Base-by-base conservation (phyloP, 2,888 invertebrate species). In the Dryobotodes eremita region DNA sequence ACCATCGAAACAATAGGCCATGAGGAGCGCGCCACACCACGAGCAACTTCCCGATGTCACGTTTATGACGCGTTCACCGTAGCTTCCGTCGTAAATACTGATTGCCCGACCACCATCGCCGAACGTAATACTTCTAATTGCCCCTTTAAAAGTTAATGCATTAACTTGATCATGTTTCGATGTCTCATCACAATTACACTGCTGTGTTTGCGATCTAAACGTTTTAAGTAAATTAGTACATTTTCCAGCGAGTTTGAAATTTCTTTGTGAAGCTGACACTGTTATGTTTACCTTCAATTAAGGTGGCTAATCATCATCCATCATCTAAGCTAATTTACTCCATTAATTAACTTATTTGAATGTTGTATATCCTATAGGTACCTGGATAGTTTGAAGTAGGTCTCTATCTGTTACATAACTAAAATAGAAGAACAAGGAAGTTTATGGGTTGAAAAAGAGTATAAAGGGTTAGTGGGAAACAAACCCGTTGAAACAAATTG, bases 71-170 rank as follows among this genome's bases (percentile, higher is more conserved):
- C 92, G 94, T 88, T 91, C 92, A 87, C 91, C 91, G 92, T 91
- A 90, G 91, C 92, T 90, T 91, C 93, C 91, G 93, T 92, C 93
- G 94, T 96, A 95, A 95, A 95, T 95, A 95, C 94, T 94, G 94
- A 96, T 96, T 94, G 95, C 92, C 91, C 92, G 91, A 91, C 93
- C 93, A 92, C 93, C 93, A 90, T 91, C 90, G 88, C 93, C 87
- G 90, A 93, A 93, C 91, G 90, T 93, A 95, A 95, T 95, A 95
- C 92, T 92, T 89, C 93, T 95, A 95, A 96, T 96, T 95, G 96
- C 94, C 94, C 93, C 94, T 94, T 95, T 95, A 93, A 96, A 95
- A 94, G 91, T 93, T 94, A 94, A 95, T 95, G 92, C 94, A 96
- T 95, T 95, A 95, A 92, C 90, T 92, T 95, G 95, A 96, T 95